phyloP scores from a whole-genome alignment of 2,888 invertebrate species.

The Lathronympha strigana region DNA sequence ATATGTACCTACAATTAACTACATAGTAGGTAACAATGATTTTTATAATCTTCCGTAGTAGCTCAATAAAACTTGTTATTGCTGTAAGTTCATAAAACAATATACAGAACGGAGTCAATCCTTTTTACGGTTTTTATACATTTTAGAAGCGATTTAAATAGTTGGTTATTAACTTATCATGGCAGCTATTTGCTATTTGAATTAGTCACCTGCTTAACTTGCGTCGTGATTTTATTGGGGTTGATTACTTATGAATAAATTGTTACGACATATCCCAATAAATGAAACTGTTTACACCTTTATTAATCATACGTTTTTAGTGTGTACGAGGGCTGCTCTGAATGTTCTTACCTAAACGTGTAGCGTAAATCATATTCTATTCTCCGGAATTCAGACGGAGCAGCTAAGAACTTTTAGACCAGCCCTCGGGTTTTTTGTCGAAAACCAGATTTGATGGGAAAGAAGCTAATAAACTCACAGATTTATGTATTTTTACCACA shows the following conservation, averaged over 20 bases:
- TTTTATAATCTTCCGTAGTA: constrained; percentile 37
- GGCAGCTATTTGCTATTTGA: constrained; percentile 29
- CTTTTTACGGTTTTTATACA: constrained; percentile 36
- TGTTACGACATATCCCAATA: constrained; percentile 3
- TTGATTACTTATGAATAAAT: neutral
- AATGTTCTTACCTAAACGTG: too few species aligned
- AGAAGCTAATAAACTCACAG: too few species aligned
- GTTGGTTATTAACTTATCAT: constrained; percentile 24
- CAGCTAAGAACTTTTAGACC: too few species aligned
- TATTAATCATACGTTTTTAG: too few species aligned
- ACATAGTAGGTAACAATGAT: constrained; percentile 30
- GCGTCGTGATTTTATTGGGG: constrained; percentile 14
- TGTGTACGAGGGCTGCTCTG: too few species aligned
- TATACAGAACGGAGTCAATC: constrained; percentile 40
- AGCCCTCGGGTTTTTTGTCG: too few species aligned
- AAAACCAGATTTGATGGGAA: too few species aligned
- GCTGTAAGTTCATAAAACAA: constrained; percentile 41
- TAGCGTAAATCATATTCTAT: too few species aligned
- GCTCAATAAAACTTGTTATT: constrained; percentile 41
- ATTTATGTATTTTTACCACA: too few species aligned
- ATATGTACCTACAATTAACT: constrained; percentile 28
- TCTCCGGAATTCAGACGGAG: too few species aligned
- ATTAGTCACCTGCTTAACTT: neutral
- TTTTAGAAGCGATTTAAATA: constrained; percentile 36
- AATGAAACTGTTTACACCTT: neutral